A percentile compares a stretch with the other conserved stretches of the same genome.
phyloP scores from a whole-genome alignment of 2,113 vertebrate genomes.

The Microcebus lehilahytsara region DNA sequence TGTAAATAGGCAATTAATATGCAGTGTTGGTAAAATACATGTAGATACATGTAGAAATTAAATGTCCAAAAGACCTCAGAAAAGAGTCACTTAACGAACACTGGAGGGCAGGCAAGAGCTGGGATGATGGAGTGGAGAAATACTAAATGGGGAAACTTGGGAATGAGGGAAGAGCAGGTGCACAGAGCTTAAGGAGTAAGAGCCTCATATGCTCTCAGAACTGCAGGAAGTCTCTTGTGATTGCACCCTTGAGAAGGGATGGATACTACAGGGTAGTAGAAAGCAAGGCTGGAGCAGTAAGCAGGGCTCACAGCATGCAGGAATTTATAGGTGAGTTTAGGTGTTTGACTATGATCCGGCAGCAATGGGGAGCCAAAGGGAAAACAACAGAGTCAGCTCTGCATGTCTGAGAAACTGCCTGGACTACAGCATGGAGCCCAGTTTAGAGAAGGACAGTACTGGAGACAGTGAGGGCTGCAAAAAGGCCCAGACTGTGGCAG shows the following conservation, averaged over 20 bases:
- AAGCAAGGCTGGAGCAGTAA: not conserved
- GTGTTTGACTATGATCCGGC: not conserved
- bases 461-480: not conserved
- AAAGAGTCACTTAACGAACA: not conserved
- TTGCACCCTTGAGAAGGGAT: not conserved
- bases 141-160: not conserved
- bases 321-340: not conserved
- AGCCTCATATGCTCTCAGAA: not conserved
- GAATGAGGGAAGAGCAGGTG: not conserved
- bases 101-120: not conserved
- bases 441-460: not conserved
- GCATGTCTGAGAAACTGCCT: not conserved
- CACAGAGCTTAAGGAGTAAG: not conserved
- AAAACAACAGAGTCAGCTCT: not conserved
- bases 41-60: not conserved
- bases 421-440: not conserved
- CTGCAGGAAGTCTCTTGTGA: not conserved
- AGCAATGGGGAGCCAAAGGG: not conserved
- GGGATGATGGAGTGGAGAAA: fast-evolving
- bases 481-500: not conserved
- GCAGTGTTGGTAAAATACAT: not conserved
- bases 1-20: not conserved
- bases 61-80: not conserved
- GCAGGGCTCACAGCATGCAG: fast-evolving
- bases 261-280: not conserved